Evolutionary conservation across 2,113 vertebrate genomes (phyloP).

Genomic region (Pterocles burchelli): DNA sequence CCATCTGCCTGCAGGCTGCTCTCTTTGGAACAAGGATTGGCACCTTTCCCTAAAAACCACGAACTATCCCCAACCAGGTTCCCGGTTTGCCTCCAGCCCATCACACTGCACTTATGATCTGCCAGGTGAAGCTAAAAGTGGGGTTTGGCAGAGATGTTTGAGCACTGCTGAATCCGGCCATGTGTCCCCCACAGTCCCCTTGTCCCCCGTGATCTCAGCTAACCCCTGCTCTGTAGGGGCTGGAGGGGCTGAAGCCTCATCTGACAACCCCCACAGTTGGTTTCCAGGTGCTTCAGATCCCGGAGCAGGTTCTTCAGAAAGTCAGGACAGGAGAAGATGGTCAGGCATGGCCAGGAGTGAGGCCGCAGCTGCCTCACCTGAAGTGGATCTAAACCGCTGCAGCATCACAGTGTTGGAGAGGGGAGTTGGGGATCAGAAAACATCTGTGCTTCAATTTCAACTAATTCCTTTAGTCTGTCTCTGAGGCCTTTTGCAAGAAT

Average conservation of each 20-base stretch:
- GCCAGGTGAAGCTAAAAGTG: neutral
- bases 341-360: neutral
- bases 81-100: neutral
- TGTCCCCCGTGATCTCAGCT: accelerated
- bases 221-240: neutral
- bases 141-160: accelerated
- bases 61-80: neutral
- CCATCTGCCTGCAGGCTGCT: accelerated
- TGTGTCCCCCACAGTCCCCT: accelerated
- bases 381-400: neutral
- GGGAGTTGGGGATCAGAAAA: neutral
- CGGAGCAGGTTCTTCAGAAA: neutral
- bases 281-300: neutral
- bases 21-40: neutral
- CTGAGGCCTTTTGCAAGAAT: neutral
- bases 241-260: neutral
- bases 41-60: neutral
- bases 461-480: neutral
- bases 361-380: neutral
- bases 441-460: neutral
- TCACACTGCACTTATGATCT: no score
- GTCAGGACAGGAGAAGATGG: neutral
- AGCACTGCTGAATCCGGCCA: accelerated
- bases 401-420: neutral
- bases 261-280: accelerated